Evolutionary conservation across 2,797 vertebrate species (phyloP), one percentile per base, ranked within the genome.

Genomic region (Adrianichthys oophorus): DNA sequence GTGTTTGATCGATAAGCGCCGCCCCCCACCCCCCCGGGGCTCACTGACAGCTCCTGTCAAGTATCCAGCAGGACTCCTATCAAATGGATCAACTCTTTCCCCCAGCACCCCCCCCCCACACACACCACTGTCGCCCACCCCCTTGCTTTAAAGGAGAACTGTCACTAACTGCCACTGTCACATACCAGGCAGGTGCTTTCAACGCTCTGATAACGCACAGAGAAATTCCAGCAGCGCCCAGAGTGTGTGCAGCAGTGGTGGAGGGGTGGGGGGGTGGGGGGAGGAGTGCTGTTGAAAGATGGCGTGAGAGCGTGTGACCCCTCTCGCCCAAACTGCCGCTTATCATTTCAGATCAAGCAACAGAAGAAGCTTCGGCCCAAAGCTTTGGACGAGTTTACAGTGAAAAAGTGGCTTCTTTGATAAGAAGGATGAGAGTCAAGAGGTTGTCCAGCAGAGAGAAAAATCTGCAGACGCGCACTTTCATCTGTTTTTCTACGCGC

Each of bases 21-120:
- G 72, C 85, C 85, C 79, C 10, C 32, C 32, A 13, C 29, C 32
- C 32, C 76, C 72, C 72, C 62, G 65, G 51, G 47, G 62, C 83
- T 81, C 82, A 86, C 87, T 86, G 89, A 93, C 90, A 92, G 90
- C 84, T 88, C 77, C 87, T 91, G 90, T 92, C 87, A 82, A 89
- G 88, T 78, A 41, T 85, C 78, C 86, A 65, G 74, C 85, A 82
- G 88, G 86, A 77, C 72, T 78, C 51, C 60, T 88, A 89, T 90
- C 87, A 85, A 86, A 87, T 84, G 75, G 80, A 88, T 88, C 87
- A 85, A 78, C 69, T 66, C 67, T 68, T 73, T 56, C 55, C 19
- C 45, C 64, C 41, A n/a, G 24, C 59, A 44, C 55, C 52, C 15
- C 56, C 6, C 21, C 44, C 14, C 19, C 48, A 26, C 24, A 26